Evolutionary conservation across 2,797 vertebrate species (phyloP).

Genomic region (Paedocypris micromegethes): DNA sequence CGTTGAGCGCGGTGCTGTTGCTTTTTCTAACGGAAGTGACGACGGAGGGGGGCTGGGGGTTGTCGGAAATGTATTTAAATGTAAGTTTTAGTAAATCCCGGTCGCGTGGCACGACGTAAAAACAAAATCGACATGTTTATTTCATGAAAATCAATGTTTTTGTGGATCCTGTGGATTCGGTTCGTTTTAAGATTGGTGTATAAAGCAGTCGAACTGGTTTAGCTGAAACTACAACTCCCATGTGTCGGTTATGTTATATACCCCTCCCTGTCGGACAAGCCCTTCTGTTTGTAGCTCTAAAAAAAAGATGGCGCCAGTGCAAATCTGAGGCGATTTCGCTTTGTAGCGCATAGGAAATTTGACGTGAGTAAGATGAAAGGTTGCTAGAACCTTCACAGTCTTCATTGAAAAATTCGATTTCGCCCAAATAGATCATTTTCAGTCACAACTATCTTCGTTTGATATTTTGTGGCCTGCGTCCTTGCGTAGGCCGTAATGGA

Average conservation of each 20-base stretch:
- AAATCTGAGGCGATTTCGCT: slow-evolving; percentile 70
- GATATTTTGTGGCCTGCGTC: slow-evolving; percentile 48
- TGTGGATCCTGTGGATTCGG: too few species aligned
- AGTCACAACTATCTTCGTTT: slow-evolving; percentile 1
- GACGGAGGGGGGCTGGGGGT: background rate
- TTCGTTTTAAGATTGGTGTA: background rate
- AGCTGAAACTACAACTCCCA: slow-evolving; percentile 65
- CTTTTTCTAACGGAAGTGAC: slow-evolving; percentile 1
- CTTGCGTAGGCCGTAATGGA: slow-evolving; percentile 55
- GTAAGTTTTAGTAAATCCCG: background rate
- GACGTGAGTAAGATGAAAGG: slow-evolving; percentile 57
- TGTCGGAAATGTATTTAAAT: slow-evolving; percentile 56
- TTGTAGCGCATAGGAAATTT: slow-evolving; percentile 61
- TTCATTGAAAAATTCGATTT: slow-evolving; percentile 36
- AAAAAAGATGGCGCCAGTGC: slow-evolving; percentile 77
- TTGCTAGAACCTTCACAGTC: slow-evolving; percentile 49
- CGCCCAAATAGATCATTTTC: slow-evolving; percentile 19
- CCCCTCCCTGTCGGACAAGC: slow-evolving; percentile 50
- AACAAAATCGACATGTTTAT: too few species aligned
- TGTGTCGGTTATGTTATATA: slow-evolving; percentile 43
- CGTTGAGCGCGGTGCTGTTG: slow-evolving; percentile 3
- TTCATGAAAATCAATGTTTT: too few species aligned
- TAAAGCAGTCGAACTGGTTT: background rate
- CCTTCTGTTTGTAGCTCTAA: slow-evolving; percentile 68
- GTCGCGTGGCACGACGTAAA: background rate